These are phyloP conservation scores for Pycnonotus jocosus DNA, from an alignment of 2,113 vertebrate genomes.

Conservation along the genomic window DNA sequence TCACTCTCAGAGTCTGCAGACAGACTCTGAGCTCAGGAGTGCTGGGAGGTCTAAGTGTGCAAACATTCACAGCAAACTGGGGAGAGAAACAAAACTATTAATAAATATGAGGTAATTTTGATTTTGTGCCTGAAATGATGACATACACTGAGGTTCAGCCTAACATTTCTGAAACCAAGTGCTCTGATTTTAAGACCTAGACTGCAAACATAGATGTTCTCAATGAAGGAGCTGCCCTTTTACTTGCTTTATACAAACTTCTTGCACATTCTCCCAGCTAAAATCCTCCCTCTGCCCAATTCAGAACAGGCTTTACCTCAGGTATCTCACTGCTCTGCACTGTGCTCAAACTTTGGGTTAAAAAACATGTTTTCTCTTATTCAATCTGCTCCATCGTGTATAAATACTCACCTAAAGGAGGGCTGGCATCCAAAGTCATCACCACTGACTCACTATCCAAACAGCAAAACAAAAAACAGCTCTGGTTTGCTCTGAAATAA, in stretches of 20 bases:
- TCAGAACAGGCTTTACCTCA: background rate
- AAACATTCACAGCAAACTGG: background rate
- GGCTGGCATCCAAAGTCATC: background rate
- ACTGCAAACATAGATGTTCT: background rate
- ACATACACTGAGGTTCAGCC: background rate
- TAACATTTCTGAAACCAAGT: background rate
- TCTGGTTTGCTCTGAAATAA: background rate
- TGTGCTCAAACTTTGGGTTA: background rate
- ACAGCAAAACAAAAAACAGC: background rate
- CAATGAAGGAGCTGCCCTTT: background rate
- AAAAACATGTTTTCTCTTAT: background rate
- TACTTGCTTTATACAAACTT: background rate
- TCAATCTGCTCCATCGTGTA: background rate
- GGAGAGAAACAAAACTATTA: background rate
- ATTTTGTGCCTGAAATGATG: background rate
- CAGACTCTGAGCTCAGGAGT: background rate
- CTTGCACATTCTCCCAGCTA: background rate
- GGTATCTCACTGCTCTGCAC: background rate
- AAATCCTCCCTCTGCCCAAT: background rate
- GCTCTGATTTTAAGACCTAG: background rate
- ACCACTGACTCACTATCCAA: background rate
- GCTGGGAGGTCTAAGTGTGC: background rate
- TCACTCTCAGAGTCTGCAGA: background rate
- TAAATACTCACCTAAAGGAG: background rate
- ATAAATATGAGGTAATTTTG: background rate